Evolutionary conservation across 1,140 invertebrate genomes (phyloP), one percentile per base, ranked within the genome.

Genomic region (Papilio dardanus): DNA sequence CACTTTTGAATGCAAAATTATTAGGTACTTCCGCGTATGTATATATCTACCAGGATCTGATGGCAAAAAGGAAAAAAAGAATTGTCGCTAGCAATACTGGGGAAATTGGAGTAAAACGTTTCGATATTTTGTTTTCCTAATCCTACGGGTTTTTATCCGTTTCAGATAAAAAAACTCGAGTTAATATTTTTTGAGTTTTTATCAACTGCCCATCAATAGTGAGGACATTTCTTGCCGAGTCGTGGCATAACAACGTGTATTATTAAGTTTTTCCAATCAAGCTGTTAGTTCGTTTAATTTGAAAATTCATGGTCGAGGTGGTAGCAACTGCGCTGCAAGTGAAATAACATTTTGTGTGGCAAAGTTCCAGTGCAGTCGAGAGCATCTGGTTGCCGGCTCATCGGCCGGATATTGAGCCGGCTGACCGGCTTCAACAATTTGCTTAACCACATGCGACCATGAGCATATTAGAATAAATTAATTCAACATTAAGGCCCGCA

Each of bases 281-380:
- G 14, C n/a, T 30, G 31, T 16, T 33, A 21, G 65, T 67, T 67
- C 30, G 16, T 67, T 69, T 69, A 33, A 69, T 69, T 69, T 24
- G 19, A n/a, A 69, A 69, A 40, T 40, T 40, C 35, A 35, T 68
- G n/a, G 6, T 6, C n/a, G 16, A 67, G 10, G 65, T 40, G 33
- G 31, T 28, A 14, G 31, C 67, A 69, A 69, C 35, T 69, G 35
- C 10, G 35, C 35, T 35, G 50, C 40, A 74, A 74, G 50, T 77
- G 76, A 74, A 77, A 77, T 58, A 74, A 74, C 76, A 66, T 77
- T 69, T 69, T 74, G 71, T 54, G 76, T 77, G 76, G 71, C 76
- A 77, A 58, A 31, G 65, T 73, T 77, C 75, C 71, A 77, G 76
- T 74, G 35, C 19, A 77, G 42, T 35, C 67, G 50, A 66, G 58